phyloP scores from a whole-genome alignment of 2,113 vertebrate species.

The Labeo catla region DNA sequence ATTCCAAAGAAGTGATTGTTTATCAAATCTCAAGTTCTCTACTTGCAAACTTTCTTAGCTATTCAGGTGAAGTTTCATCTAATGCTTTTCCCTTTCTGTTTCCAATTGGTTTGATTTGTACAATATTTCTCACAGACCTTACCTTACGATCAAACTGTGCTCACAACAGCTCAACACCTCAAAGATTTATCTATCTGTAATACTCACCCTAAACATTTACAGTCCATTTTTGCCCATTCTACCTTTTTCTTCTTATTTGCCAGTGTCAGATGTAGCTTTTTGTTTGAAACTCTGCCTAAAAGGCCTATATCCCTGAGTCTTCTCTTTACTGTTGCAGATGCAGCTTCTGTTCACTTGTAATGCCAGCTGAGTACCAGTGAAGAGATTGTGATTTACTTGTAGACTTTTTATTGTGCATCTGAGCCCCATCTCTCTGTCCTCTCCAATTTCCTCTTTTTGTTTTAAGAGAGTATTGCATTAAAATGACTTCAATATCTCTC shows the following conservation, averaged over 20 bases:
- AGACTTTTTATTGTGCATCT: neutral
- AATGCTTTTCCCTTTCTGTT: neutral
- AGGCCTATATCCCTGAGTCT: neutral
- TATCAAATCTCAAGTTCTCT: neutral
- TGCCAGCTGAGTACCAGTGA: constrained; percentile 6
- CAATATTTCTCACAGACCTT: constrained; percentile 4
- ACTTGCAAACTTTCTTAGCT: neutral
- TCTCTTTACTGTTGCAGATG: constrained; percentile 4
- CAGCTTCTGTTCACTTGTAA: neutral
- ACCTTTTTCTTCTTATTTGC: neutral
- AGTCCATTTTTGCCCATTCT: neutral
- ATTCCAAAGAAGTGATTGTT: neutral
- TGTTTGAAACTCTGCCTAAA: constrained; percentile 16
- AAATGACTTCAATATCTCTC: neutral
- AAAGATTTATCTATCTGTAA: neutral
- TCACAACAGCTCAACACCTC: neutral
- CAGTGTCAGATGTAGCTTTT: neutral
- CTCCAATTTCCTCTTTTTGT: neutral
- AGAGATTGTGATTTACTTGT: constrained; percentile 9
- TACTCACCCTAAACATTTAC: neutral
- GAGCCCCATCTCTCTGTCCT: neutral
- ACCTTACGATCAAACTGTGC: neutral
- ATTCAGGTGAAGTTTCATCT: neutral
- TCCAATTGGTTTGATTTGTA: neutral
- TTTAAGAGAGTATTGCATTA: neutral